These are phyloP conservation scores for Dryoscopus gambensis DNA, from an alignment of 2,113 vertebrate genomes.

Conservation along the genomic window DNA sequence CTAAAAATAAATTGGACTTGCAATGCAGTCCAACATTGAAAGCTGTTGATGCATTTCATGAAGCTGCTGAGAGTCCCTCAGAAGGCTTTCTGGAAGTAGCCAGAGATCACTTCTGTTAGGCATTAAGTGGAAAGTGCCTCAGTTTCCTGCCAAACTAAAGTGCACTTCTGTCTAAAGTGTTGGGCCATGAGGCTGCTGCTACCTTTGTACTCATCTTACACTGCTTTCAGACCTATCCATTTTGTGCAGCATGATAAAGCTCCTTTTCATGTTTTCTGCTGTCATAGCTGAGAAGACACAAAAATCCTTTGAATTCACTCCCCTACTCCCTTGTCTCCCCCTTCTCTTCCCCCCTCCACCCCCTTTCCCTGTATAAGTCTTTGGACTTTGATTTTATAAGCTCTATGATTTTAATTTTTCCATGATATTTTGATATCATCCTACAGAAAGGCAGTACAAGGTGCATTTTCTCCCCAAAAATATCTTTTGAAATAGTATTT, in stretches of 20 bases:
- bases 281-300: background rate
- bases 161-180: background rate
- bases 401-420: background rate
- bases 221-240: background rate
- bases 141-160: background rate
- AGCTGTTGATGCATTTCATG: background rate
- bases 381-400: background rate
- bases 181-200: background rate
- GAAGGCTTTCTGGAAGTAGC: background rate
- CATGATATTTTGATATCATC: background rate
- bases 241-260: background rate
- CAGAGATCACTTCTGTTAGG: background rate
- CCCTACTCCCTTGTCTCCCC: background rate
- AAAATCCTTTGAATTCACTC: background rate
- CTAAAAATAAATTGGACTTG: conserved; percentile 22
- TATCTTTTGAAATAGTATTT: background rate
- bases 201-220: background rate
- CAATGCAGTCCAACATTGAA: background rate
- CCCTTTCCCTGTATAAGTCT: background rate
- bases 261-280: background rate
- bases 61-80: background rate
- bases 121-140: background rate
- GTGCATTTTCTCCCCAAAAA: background rate
- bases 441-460: background rate
- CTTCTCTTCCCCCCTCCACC: background rate